Evolutionary conservation across 1,140 invertebrate genomes (phyloP).

Genomic region (Colletes gigas): DNA sequence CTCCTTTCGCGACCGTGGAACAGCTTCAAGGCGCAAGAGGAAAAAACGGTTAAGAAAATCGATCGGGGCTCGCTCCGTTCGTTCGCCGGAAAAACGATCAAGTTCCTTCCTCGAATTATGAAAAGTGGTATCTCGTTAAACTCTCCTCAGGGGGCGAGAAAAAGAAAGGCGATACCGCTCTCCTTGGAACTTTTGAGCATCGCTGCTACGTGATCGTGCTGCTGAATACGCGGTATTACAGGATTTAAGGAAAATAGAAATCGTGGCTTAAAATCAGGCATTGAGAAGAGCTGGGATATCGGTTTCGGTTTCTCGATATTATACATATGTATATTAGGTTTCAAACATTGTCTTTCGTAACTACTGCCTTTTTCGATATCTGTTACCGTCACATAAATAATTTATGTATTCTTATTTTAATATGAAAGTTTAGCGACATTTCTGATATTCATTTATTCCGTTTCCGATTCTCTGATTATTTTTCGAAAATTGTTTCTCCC

Average conservation of each 20-base stretch:
- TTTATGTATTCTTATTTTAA: too few species aligned
- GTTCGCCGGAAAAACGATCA: slow-evolving; percentile 30
- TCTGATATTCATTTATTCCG: too few species aligned
- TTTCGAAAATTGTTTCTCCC: too few species aligned
- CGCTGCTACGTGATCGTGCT: neutral
- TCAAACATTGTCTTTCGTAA: too few species aligned
- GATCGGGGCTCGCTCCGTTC: slow-evolving; percentile 12
- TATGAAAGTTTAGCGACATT: too few species aligned
- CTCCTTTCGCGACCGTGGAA: slow-evolving; percentile 44
- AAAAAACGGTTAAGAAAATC: slow-evolving; percentile 53
- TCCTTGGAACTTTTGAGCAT: neutral
- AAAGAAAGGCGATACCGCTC: neutral
- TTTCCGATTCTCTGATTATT: too few species aligned
- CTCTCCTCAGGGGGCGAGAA: neutral
- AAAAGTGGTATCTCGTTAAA: slow-evolving; percentile 42
- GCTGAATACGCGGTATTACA: slow-evolving; percentile 4
- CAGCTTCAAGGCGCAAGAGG: slow-evolving; percentile 23
- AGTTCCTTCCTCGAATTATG: slow-evolving; percentile 44
- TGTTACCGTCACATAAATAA: too few species aligned
- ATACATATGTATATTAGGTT: too few species aligned
- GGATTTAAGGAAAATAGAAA: slow-evolving; percentile 13
- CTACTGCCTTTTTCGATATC: too few species aligned
- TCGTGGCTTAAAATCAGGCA: too few species aligned
- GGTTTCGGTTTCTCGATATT: too few species aligned
- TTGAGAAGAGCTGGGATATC: too few species aligned